A percentile compares a stretch with the other conserved stretches of the same genome.
Conservation (phyloP, 2,888 invertebrate species). For the Cheilosia vernalis region DNA sequence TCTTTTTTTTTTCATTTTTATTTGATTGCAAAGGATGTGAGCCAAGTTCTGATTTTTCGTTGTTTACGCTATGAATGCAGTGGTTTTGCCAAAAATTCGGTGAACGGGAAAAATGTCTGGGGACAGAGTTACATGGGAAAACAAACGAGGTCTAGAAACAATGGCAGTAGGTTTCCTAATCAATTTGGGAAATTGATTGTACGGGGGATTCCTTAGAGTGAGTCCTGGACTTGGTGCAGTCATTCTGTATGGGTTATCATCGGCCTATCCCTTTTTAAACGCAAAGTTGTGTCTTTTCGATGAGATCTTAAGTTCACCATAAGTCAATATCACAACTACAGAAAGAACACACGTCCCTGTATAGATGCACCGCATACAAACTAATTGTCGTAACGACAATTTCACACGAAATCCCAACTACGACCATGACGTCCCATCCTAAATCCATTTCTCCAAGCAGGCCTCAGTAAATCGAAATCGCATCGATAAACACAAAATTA, state of each 20-base stretch:
- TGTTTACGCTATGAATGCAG: conserved; percentile 51
- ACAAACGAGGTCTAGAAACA: conserved; percentile 1
- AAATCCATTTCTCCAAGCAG: conserved; percentile 5
- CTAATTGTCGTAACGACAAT: conserved; percentile 21
- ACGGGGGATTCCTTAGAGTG: background rate
- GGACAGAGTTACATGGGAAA: conserved; percentile 30
- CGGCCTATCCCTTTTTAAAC: no score
- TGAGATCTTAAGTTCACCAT: no score
- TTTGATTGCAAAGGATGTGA: conserved; percentile 52
- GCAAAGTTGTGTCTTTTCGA: no score
- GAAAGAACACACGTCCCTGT: no score
- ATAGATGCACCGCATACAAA: no score
- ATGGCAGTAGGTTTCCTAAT: background rate
- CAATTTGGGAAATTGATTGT: background rate
- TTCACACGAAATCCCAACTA: conserved; percentile 3
- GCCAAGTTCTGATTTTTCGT: conserved; percentile 53
- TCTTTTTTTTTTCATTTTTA: conserved; percentile 5
- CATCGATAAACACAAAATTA: conserved; percentile 57
- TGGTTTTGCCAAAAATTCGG: conserved; percentile 57
- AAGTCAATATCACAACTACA: no score
- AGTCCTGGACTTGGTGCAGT: background rate
- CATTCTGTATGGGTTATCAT: no score
- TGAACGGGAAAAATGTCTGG: conserved; percentile 45
- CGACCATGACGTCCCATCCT: conserved; percentile 47
- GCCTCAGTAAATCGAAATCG: conserved; percentile 54